Percentiles rank a stretch among this genome's conserved stretches.
Evolutionary conservation across 2,888 invertebrate species (phyloP).

Genomic region (Sarcophaga rosellei): DNA sequence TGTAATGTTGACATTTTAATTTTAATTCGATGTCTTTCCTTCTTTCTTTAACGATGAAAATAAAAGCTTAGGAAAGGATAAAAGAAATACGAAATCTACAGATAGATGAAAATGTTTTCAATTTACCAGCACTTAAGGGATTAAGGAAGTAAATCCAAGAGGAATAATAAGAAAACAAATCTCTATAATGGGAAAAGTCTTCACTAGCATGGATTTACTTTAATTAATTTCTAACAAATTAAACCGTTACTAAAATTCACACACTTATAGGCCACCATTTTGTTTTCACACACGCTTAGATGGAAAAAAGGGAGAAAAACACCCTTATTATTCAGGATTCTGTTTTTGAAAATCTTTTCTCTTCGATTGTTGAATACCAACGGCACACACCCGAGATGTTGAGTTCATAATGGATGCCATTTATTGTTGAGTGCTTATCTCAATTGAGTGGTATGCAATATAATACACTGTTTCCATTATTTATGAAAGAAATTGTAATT

Average conservation of each 20-base stretch:
- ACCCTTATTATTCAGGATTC: background rate
- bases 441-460: background rate
- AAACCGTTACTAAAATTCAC: background rate
- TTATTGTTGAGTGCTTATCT: background rate
- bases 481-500: too few relatives aligned
- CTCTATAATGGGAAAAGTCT: background rate
- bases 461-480: background rate
- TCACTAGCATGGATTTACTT: background rate
- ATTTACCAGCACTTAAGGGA: conserved; percentile 25
- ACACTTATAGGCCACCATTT: conserved; percentile 26
- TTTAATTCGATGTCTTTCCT: conserved; percentile 56
- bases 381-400: background rate
- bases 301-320: background rate
- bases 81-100: conserved; percentile 3
- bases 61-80: background rate
- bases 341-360: background rate
- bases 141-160: conserved; percentile 9
- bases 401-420: background rate
- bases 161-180: conserved; percentile 4
- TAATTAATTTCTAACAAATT: conserved; percentile 41
- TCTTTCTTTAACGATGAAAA: background rate
- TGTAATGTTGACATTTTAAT: conserved; percentile 79
- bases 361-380: background rate
- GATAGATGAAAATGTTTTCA: background rate
- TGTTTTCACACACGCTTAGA: background rate